Evolutionary conservation across 2,888 invertebrate species (phyloP), one percentile per base, ranked within the genome.

Genomic region (Mythimna lalbum): DNA sequence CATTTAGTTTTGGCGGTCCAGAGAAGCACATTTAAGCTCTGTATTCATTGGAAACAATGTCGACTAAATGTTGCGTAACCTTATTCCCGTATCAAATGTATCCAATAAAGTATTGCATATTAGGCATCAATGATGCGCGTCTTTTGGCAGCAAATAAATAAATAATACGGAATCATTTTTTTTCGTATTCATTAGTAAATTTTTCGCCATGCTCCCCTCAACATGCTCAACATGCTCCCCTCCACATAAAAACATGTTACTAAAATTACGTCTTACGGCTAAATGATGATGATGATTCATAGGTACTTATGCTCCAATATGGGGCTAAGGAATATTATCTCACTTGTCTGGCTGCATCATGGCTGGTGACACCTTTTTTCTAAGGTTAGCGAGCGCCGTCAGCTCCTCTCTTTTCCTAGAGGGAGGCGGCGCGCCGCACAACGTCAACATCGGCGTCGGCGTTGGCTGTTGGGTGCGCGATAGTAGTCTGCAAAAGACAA

Each of bases 391-490:
- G 87, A 98, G 94, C 52, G 97, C 97, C 62, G 96, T 95, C 75
- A 97, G 97, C 92, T 98, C 98, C 90, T 98, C 98, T 50, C 97
- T 96, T 76, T 97, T 95, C 76, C 97, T 96, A 56, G 97, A 97
- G 82, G 97, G 97, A 85, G 97, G 97, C 85, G 96, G 94, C 69
- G 95, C 96, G 6, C 95, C 94, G 81, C 95, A 93, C 47, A 96
- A 87, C 57, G 95, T 95, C 92, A 95, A 88, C 92, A 96, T 73
- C 57, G 95, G 94, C 68, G 93, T 90, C 60, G 94, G 91, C 33
- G 94, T 82, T 17, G 95, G 91, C 86, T 92, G 92, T 9, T 89
- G 84, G 23, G 89, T 86, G 12, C 87, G 87, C n/a, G 93, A 86
- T 73, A 93, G 84, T 56, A 95, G 82, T 78, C 93, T 94, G 80